Conservation (phyloP, 2,797 vertebrate genomes). For the Falco concolor region DNA sequence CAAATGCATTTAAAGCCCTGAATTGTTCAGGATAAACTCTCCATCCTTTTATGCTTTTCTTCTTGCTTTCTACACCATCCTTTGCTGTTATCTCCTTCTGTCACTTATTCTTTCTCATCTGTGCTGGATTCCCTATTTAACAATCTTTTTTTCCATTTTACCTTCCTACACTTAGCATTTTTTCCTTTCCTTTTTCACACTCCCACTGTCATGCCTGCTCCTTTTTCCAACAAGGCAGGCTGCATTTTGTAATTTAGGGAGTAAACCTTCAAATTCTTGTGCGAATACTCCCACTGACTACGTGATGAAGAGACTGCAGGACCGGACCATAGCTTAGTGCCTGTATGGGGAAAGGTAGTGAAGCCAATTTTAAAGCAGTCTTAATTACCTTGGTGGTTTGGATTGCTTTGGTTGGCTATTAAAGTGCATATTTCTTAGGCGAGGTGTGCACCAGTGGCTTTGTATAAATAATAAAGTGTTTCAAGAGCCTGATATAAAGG, state of each 20-base stretch:
- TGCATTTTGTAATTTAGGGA: neutral
- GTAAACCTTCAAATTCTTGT: neutral
- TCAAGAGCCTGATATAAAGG: slow-evolving; percentile 10
- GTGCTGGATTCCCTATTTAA: neutral
- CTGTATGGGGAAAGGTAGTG: neutral
- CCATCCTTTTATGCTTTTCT: neutral
- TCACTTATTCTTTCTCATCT: neutral
- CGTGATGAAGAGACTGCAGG: neutral
- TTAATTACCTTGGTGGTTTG: slow-evolving; percentile 49
- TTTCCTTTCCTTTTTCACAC: neutral
- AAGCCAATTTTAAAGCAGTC: slow-evolving; percentile 19
- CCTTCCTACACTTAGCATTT: neutral
- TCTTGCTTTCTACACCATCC: neutral
- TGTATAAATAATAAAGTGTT: slow-evolving; percentile 27
- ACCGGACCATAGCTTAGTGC: neutral
- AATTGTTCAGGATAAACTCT: neutral
- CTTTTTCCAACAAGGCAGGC: neutral
- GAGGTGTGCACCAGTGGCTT: neutral
- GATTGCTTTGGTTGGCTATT: slow-evolving; percentile 6
- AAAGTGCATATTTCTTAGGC: slow-evolving; percentile 29
- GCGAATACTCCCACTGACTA: neutral
- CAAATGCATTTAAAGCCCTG: neutral
- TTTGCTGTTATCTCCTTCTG: neutral
- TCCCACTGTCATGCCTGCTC: neutral
- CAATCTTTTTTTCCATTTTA: neutral